phyloP scores from a whole-genome alignment of 1,140 invertebrate species.

The Trachymyrmex cornetzi region DNA sequence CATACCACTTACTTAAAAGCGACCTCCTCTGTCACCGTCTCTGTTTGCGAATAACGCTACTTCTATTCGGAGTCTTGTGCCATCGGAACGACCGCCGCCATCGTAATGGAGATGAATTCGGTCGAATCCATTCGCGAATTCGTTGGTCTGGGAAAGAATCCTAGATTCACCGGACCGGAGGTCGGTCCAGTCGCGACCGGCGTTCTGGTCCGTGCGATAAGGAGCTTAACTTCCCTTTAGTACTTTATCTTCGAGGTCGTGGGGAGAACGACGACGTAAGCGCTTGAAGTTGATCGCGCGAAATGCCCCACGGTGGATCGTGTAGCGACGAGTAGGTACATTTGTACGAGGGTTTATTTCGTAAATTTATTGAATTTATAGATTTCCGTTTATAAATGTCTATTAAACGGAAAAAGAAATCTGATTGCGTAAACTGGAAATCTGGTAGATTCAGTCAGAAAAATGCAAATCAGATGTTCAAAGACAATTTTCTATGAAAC shows the following conservation, averaged over 20 bases:
- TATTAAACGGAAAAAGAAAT: neutral
- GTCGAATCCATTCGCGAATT: conserved; percentile 41
- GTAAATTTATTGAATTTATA: conserved; percentile 7
- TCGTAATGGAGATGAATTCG: conserved; percentile 52
- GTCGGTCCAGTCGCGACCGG: conserved; percentile 23
- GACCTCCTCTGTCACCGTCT: conserved; percentile 14
- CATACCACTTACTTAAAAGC: conserved; percentile 61
- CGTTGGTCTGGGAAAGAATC: conserved; percentile 28
- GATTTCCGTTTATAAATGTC: neutral
- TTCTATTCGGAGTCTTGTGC: neutral
- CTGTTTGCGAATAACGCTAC: conserved; percentile 45
- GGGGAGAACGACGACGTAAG: conserved; percentile 17
- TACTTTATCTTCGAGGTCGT: conserved; percentile 49
- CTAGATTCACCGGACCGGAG: conserved; percentile 10
- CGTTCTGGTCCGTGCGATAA: conserved; percentile 54
- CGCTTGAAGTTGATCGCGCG: conserved; percentile 41
- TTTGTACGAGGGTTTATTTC: neutral
- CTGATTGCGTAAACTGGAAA: too few species aligned
- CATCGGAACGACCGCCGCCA: neutral
- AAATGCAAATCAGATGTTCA: too few species aligned
- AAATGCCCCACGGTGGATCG: neutral
- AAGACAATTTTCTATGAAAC: too few species aligned
- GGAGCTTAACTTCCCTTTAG: conserved; percentile 56
- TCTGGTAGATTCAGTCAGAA: too few species aligned
- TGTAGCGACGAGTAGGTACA: neutral